Evolutionary conservation across 2,888 invertebrate species (phyloP).

Genomic region (Agrilus biguttatus): DNA sequence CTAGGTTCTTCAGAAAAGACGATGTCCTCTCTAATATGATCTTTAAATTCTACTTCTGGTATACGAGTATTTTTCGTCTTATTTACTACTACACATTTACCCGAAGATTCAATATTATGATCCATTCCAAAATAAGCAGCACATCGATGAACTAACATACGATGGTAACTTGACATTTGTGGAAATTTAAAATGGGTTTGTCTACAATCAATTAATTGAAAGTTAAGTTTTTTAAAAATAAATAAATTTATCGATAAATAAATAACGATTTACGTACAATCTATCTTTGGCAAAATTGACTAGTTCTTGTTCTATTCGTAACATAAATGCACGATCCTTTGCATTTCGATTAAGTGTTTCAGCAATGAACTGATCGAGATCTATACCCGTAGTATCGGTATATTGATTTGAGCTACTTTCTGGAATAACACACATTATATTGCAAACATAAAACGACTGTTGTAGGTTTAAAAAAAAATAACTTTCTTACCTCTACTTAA

Average conservation of each 20-base stretch:
- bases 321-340: slow-evolving; percentile 70
- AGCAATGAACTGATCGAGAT: slow-evolving; percentile 76
- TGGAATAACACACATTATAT: no score
- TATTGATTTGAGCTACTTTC: slow-evolving; percentile 64
- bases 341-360: slow-evolving; percentile 83
- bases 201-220: slow-evolving; percentile 30
- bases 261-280: slow-evolving; percentile 39
- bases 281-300: slow-evolving; percentile 70
- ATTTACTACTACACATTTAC: slow-evolving; percentile 72
- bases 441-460: background rate
- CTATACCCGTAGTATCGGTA: slow-evolving; percentile 62
- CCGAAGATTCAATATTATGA: slow-evolving; percentile 79
- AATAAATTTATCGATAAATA: no score
- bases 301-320: slow-evolving; percentile 80
- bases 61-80: slow-evolving; percentile 56
- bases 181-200: slow-evolving; percentile 72
- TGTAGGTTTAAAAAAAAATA: background rate
- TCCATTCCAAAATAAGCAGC: slow-evolving; percentile 90
- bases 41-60: slow-evolving; percentile 58
- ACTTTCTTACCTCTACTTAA: slow-evolving; percentile 38
- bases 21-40: slow-evolving; percentile 50
- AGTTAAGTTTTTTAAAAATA: slow-evolving; percentile 2
- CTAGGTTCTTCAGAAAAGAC: slow-evolving; percentile 52
- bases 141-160: slow-evolving; percentile 90
- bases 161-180: slow-evolving; percentile 87